Base-by-base conservation (phyloP, 2,113 vertebrate genomes). In the Pituophis catenifer region DNA sequence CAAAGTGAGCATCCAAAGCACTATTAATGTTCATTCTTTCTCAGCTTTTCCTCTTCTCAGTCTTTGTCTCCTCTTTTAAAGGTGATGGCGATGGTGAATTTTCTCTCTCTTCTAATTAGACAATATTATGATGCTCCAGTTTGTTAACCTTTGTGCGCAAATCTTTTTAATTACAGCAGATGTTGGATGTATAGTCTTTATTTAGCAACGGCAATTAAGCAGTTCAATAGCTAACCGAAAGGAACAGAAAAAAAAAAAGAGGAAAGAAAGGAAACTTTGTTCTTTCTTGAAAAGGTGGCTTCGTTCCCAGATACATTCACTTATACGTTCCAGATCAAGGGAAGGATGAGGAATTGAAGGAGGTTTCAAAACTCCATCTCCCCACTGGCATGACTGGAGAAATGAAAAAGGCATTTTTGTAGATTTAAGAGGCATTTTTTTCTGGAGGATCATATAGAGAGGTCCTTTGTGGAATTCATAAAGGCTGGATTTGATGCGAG, bases 131-230 rank as follows among this genome's bases (percentile, higher is more conserved):
- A 98, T 96, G 94, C 94, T 97, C 97, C 98, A 97, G 98, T 98
- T 97, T 97, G 97, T 97, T 97, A 97, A 97, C 97, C 97, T 98
- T 96, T 96, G 96, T 97, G 98, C 97, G 95, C 97, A 97, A 97
- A 98, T 98, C 97, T 98, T 97, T 92, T 98, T 98, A 98, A 98
- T 98, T 98, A 97, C 96, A 96, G 96, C 97, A 94, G 96, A 96
- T 10, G 21, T 98, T 97, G 97, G 97, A 97, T 97, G 95, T 97
- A 93, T 94, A 96, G 96, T 97, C 97, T 96, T 97, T 97, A 98
- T 97, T 97, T 97, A 96, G 95, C 95, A 95, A 97, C 93, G 52
- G 95, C 96, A 98, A 75, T 96, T 97, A 97, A 98, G 97, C 97
- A 97, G 96, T 97, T 96, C 93, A 58, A 94, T 95, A 96, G 94